Percentiles rank a stretch among this genome's conserved stretches.
Conservation (phyloP, 2,888 invertebrate genomes). For the Acleris sparsana region DNA sequence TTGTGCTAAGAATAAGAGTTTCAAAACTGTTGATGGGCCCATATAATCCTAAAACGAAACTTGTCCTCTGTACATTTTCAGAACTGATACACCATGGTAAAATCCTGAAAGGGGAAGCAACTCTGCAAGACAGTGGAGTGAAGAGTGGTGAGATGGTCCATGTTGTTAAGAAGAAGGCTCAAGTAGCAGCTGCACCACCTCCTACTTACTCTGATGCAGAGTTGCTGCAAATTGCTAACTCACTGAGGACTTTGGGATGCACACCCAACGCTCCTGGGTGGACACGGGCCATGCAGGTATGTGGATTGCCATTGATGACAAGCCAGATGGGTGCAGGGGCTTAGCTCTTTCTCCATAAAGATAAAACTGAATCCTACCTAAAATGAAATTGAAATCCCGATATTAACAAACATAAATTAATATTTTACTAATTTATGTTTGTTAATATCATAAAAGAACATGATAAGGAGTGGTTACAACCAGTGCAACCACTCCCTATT, state of each 20-base stretch:
- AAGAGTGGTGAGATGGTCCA: slow-evolving; percentile 83
- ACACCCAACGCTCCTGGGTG: slow-evolving; percentile 84
- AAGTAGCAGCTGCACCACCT: slow-evolving; percentile 58
- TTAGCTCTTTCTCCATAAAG: too few species aligned
- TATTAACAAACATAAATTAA: too few species aligned
- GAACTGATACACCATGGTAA: slow-evolving; percentile 89
- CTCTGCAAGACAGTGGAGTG: slow-evolving; percentile 85
- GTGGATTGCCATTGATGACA: neutral
- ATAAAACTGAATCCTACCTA: too few species aligned
- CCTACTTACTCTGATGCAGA: slow-evolving; percentile 83
- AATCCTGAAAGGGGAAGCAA: slow-evolving; percentile 84
- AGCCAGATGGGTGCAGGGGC: too few species aligned
- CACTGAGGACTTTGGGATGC: slow-evolving; percentile 84
- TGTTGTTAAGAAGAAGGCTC: slow-evolving; percentile 78
- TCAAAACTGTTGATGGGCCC: too few species aligned
- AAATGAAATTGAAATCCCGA: too few species aligned
- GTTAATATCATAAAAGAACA: too few species aligned
- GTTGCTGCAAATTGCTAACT: slow-evolving; percentile 84
- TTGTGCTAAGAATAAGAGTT: too few species aligned
- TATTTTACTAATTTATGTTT: too few species aligned
- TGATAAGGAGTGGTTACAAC: too few species aligned
- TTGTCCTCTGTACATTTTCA: slow-evolving; percentile 52
- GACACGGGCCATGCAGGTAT: slow-evolving; percentile 86
- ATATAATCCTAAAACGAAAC: too few species aligned
- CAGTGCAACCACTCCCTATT: too few species aligned